Base-by-base conservation (phyloP, 1,140 invertebrate genomes). In the Harlomillsia oculata region DNA sequence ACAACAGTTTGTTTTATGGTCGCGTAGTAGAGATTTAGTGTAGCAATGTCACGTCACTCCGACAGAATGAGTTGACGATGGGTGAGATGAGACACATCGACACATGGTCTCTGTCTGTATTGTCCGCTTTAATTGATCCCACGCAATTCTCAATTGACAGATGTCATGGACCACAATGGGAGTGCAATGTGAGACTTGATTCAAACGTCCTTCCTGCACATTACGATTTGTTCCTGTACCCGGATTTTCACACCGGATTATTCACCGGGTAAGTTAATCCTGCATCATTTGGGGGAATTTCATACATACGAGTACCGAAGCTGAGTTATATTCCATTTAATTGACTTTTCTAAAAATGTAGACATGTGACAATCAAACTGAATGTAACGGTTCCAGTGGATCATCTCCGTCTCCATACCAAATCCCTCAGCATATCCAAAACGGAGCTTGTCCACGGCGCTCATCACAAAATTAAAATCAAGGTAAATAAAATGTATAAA, bases 121-220 rank as follows among this genome's bases (percentile, higher is more conserved):
- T 34, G 8, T 34, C 8, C 32, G 32, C 8, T 9, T 34, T 8
- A 34, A 34, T 9, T 34, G 8, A 34, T 34, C n/a, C 32, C n/a
- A 34, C 32, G 32, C 8, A 34, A 34, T 34, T 34, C 32, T 34
- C 32, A 34, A 34, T 16, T 40, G 9, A 18, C 21, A 64, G 62
- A 34, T 64, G 62, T 18, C 11, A 40, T 3, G 57, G 52, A 9
- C 32, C 63, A 21, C 57, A 56, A 8, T 70, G 68, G 68, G 59
- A 68, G 50, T 62, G 60, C 5, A 63, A 62, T 8, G 78, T 76
- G 62, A 75, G 84, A 26, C 72, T 96, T 37, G 80, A 87, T 0
- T 69, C 70, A 6, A 72, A 80, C 51, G 75, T 89, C 1, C 71
- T 74, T 13, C 89, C 90, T 0, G 56, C 76, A 1, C 79, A 82